Evolutionary conservation across 92 coral and sea anemone genomes (phyloP).

Genomic region (Zoanthus sociatus): DNA sequence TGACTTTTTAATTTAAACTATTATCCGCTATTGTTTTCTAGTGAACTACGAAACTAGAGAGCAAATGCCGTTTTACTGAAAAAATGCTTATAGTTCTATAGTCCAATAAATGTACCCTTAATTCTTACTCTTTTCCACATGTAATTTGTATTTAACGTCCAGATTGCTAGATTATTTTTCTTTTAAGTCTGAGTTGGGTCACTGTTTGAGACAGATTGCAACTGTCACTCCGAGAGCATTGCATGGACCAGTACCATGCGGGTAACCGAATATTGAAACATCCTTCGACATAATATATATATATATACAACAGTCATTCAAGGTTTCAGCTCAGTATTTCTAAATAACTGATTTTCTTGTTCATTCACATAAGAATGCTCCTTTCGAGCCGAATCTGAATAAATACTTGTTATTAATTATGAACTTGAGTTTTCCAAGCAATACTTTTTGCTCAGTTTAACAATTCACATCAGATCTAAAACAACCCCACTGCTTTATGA

Average conservation of each 20-base stretch:
- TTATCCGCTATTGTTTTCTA: slow-evolving; percentile 31
- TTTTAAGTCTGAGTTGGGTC: background rate
- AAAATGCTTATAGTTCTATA: background rate
- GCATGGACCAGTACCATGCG: slow-evolving; percentile 1
- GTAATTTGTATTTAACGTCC: background rate
- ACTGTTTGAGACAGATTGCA: background rate
- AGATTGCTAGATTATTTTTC: background rate
- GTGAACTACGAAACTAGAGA: slow-evolving; percentile 25
- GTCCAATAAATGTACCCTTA: background rate
- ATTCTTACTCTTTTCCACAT: background rate
- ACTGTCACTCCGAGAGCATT: background rate
- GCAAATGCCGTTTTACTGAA: slow-evolving; percentile 1
- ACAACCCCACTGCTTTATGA: slow-evolving; percentile 22
- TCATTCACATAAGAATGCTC: background rate
- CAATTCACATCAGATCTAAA: slow-evolving; percentile 27
- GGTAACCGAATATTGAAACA: background rate
- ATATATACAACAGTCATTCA: too few species aligned
- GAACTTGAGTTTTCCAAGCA: background rate
- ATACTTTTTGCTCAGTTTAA: background rate
- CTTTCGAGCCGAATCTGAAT: slow-evolving; percentile 1
- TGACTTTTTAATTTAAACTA: slow-evolving; percentile 26
- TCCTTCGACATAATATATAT: background rate
- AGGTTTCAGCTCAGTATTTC: background rate
- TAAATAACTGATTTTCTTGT: background rate
- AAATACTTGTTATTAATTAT: slow-evolving; percentile 18